Evolutionary conservation across 2,113 vertebrate species (phyloP).

Genomic region (Mobula birostris): DNA sequence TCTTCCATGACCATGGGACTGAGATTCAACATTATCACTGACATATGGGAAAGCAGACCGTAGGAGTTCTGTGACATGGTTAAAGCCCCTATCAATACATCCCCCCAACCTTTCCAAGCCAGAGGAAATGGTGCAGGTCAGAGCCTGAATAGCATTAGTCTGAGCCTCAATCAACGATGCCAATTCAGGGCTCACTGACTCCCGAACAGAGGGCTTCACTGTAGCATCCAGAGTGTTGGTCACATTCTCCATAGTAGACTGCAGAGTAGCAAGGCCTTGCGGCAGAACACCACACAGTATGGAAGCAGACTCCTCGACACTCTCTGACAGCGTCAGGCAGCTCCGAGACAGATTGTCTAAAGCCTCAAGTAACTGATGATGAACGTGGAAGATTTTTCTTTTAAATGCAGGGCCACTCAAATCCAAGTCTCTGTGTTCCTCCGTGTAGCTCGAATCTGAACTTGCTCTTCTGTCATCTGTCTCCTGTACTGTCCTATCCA

Average conservation of each 20-base stretch:
- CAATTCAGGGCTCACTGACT: not conserved
- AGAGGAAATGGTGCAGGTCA: constrained; percentile 9
- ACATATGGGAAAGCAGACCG: not conserved
- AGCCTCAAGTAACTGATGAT: not conserved
- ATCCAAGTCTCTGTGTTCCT: not conserved
- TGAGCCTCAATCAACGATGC: constrained; percentile 9
- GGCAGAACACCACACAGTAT: not conserved
- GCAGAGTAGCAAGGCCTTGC: not conserved
- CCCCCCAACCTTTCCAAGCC: not conserved
- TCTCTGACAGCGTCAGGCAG: constrained; percentile 10
- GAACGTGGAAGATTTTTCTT: constrained; percentile 4
- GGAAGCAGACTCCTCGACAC: not conserved
- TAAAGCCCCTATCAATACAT: not conserved
- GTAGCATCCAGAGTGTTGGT: not conserved
- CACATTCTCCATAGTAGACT: not conserved
- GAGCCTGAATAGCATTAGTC: not conserved
- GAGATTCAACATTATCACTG: not conserved
- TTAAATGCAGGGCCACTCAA: constrained; percentile 6
- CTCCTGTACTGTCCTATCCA: not conserved
- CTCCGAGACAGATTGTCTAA: not conserved
- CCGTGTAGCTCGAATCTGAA: not conserved
- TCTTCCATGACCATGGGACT: no score
- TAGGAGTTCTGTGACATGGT: not conserved
- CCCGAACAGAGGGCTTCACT: not conserved
- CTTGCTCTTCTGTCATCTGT: not conserved